Evolutionary conservation across 1,140 invertebrate genomes (phyloP).

Genomic region (Archegozetes longisetosus): DNA sequence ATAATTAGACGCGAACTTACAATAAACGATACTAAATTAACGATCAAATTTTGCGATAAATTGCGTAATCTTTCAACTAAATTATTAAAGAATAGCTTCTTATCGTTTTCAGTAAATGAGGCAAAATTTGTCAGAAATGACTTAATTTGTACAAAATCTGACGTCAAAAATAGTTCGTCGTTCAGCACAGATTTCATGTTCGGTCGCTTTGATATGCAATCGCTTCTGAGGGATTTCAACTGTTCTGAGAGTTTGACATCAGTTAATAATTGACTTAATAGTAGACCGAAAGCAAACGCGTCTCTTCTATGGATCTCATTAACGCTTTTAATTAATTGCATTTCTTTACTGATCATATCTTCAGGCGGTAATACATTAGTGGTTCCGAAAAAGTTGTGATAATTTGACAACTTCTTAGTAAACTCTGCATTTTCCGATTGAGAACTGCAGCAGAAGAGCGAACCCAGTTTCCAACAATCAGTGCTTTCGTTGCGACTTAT

Average conservation of each 20-base stretch:
- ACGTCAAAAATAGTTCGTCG: slow-evolving; percentile 9
- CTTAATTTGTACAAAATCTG: slow-evolving; percentile 2
- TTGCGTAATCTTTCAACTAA: neutral
- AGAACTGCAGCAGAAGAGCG: slow-evolving; percentile 2
- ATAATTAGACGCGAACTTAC: slow-evolving; percentile 13
- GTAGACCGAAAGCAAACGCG: slow-evolving; percentile 2
- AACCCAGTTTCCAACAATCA: slow-evolving; percentile 13
- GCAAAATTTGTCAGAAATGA: slow-evolving; percentile 9
- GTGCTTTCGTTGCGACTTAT: slow-evolving; percentile 7
- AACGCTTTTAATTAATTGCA: neutral
- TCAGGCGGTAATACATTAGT: slow-evolving; percentile 4
- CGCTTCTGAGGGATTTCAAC: neutral
- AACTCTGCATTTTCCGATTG: neutral
- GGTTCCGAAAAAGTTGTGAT: neutral
- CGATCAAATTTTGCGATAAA: slow-evolving; percentile 6
- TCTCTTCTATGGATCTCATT: slow-evolving; percentile 5
- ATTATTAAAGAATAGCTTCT: neutral
- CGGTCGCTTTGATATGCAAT: neutral
- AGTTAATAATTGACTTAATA: slow-evolving; percentile 1
- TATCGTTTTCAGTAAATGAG: slow-evolving; percentile 2
- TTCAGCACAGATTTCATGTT: neutral
- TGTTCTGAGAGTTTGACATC: neutral
- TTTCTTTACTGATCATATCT: neutral
- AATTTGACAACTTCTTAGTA: neutral
- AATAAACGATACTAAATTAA: slow-evolving; percentile 7